phyloP scores from a whole-genome alignment of 2,888 invertebrate species.

The Drosophila dives region DNA sequence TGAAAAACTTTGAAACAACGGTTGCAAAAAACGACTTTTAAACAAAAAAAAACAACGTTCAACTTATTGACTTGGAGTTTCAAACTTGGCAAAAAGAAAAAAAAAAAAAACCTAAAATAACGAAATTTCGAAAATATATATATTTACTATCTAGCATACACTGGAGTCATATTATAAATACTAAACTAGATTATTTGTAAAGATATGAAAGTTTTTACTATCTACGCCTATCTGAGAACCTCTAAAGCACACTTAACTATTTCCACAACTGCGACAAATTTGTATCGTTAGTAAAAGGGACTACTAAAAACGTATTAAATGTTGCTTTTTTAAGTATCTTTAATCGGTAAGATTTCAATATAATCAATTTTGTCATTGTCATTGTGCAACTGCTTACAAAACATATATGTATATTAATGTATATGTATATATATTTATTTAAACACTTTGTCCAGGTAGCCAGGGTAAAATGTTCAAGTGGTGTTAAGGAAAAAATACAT shows the following conservation, averaged over 20 bases:
- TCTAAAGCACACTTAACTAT: conserved; percentile 25
- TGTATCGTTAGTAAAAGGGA: conserved; percentile 38
- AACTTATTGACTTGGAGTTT: conserved; percentile 68
- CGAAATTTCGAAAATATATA: conserved; percentile 21
- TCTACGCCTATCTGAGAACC: conserved; percentile 6
- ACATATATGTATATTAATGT: conserved; percentile 10
- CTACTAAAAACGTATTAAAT: conserved; percentile 20
- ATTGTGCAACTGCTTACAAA: conserved; percentile 41
- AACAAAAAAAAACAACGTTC: conserved; percentile 50
- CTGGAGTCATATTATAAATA: conserved; percentile 50
- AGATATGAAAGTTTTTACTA: conserved; percentile 51
- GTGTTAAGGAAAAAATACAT: conserved; percentile 14
- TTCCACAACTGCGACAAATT: conserved; percentile 47
- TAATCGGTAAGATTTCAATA: conserved; percentile 28
- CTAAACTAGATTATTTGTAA: conserved; percentile 45
- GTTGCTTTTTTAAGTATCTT: conserved; percentile 10
- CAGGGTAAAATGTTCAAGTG: conserved; percentile 55
- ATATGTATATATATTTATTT: conserved; percentile 19
- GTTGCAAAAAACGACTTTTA: conserved; percentile 36
- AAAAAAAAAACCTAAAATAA: conserved; percentile 11
- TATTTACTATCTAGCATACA: conserved; percentile 37
- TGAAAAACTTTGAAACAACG: conserved; percentile 31
- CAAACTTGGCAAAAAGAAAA: conserved; percentile 55
- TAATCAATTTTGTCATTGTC: conserved; percentile 38
- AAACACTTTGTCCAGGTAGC: conserved; percentile 55